Conservation (phyloP, 2,797 vertebrate species). For the Sciurus vulgaris region DNA sequence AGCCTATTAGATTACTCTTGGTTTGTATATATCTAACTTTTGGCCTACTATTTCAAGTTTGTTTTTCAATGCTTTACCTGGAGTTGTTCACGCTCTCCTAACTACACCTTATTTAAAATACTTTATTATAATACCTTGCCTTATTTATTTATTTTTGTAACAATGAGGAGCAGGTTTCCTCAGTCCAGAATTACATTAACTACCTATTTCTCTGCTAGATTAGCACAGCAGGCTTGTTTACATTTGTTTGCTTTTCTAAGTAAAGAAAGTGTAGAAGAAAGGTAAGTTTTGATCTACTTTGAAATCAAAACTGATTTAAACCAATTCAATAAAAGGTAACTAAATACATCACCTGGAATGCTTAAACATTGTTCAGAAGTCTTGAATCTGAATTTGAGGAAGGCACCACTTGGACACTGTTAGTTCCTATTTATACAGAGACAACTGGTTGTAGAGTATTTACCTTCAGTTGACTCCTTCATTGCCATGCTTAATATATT, state of each 20-base stretch:
- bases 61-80: neutral
- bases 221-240: neutral
- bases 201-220: neutral
- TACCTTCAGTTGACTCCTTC: neutral
- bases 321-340: neutral
- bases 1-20: neutral
- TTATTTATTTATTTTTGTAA: neutral
- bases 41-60: neutral
- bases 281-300: neutral
- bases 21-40: neutral
- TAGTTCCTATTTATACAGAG: neutral
- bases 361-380: neutral
- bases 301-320: neutral
- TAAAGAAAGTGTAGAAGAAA: neutral
- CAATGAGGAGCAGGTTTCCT: neutral
- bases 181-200: neutral
- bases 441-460: neutral
- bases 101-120: neutral
- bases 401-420: neutral
- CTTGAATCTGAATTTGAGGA: neutral
- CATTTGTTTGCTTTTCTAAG: neutral
- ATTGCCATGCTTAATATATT: neutral
- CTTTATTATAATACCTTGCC: neutral
- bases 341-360: neutral
- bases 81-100: neutral